Evolutionary conservation across 2,888 invertebrate species (phyloP).

Genomic region (Apamea monoglypha): DNA sequence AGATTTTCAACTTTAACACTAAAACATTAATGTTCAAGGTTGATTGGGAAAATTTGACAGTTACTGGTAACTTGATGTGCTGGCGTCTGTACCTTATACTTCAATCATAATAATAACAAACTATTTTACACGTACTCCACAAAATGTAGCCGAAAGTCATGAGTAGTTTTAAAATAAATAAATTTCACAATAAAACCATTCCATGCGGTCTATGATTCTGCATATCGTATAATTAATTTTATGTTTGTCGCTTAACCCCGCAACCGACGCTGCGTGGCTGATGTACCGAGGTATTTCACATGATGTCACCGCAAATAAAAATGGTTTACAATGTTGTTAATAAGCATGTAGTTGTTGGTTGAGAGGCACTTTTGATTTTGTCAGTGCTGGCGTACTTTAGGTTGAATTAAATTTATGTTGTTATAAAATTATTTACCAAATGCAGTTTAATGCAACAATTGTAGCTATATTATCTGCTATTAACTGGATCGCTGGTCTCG

Average conservation of each 20-base stretch:
- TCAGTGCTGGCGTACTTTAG: neutral
- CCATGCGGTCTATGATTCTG: constrained; percentile 28
- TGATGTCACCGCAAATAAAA: constrained; percentile 49
- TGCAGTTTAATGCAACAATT: neutral
- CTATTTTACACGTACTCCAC: neutral
- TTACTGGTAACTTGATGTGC: too few relatives aligned
- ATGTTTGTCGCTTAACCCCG: constrained; percentile 54
- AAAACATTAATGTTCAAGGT: too few relatives aligned
- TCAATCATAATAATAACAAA: neutral
- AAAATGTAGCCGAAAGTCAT: neutral
- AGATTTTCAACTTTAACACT: too few relatives aligned
- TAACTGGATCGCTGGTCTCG: too few relatives aligned
- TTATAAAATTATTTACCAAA: neutral
- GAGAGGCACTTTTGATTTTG: neutral
- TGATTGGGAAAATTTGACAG: too few relatives aligned
- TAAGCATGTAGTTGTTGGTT: constrained; percentile 6
- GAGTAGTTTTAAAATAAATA: constrained; percentile 38
- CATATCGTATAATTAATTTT: constrained; percentile 55
- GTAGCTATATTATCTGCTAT: neutral
- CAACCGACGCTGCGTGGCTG: constrained; percentile 17
- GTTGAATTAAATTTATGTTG: neutral
- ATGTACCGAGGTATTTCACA: constrained; percentile 12
- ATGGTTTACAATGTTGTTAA: constrained; percentile 5
- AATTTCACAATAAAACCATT: constrained; percentile 38
- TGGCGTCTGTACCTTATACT: too few relatives aligned